Evolutionary conservation across 2,113 vertebrate species (phyloP), one percentile per base, ranked within the genome.

Genomic region (Oxyruncus cristatus): DNA sequence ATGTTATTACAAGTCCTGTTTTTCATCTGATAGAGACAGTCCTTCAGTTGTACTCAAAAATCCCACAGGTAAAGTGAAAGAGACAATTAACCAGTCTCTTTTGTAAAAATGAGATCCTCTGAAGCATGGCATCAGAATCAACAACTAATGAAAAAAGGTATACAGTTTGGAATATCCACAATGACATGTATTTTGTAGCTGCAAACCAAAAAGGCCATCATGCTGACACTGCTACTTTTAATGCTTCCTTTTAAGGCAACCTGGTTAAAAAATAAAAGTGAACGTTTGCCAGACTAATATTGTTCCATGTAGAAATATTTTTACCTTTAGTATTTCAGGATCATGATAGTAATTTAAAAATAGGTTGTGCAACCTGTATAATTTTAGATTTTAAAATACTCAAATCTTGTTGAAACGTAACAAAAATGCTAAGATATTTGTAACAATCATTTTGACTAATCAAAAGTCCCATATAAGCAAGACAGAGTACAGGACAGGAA

Each of bases 401-500:
- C 3, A 2, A 74, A 77, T 47, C 66, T 61, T 46, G 23, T 58
- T 92, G 89, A 96, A 93, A 55, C 61, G 14, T 4, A 74, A 65
- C 28, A 12, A 17, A 52, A 5, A 26, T 55, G 33, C 88, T 50
- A 87, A 59, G 46, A 61, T 78, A n/a, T 1, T 89, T 0, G 1
- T 81, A 74, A 71, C 58, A 92, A 74, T 76, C 75, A 68, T 79
- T 74, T 50, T 63, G 62, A 89, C 71, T 92, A 92, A 88, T 63
- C 21, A 83, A 28, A 93, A 88, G 59, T 82, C 13, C 9, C 41
- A 59, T 58, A 72, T 72, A 97, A 97, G 91, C 93, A 96, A 79
- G 75, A 93, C 33, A 92, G 72, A 88, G 75, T 74, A 85, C 73
- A 93, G 78, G 75, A 93, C 94, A 93, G 82, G 90, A 94, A 91